A percentile compares a stretch with the other conserved stretches of the same genome.
phyloP scores from a whole-genome alignment of 2,888 invertebrate species.

The Dynastes grantii region DNA sequence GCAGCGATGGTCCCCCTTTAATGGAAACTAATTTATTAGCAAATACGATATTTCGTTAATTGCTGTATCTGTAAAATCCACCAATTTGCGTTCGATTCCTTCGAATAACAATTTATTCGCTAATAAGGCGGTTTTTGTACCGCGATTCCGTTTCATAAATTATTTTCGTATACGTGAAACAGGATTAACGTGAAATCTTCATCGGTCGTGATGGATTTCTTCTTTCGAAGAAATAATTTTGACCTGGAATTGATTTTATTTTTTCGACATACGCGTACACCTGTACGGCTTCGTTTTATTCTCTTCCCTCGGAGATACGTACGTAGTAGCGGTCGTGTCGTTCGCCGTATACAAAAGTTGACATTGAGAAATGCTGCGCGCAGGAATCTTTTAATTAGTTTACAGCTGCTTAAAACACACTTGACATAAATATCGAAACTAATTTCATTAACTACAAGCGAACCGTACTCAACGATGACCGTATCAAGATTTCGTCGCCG shows the following conservation, averaged over 20 bases:
- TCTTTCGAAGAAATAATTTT: conserved; percentile 8
- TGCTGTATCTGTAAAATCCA: too few species aligned
- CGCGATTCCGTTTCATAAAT: background rate
- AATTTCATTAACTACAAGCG: conserved; percentile 54
- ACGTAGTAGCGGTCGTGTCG: conserved; percentile 6
- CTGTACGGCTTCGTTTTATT: conserved; percentile 47
- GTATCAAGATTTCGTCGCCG: conserved; percentile 53
- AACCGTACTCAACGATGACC: conserved; percentile 24
- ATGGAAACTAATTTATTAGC: too few species aligned
- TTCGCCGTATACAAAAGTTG: conserved; percentile 33
- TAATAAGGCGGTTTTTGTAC: too few species aligned
- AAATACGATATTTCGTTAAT: too few species aligned
- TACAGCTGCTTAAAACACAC: conserved; percentile 53
- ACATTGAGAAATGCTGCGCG: conserved; percentile 43
- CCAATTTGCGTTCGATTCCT: too few species aligned
- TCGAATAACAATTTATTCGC: too few species aligned
- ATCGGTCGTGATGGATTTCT: background rate
- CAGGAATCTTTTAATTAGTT: conserved; percentile 54
- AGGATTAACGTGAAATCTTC: conserved; percentile 15
- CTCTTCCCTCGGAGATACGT: conserved; percentile 14
- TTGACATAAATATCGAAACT: conserved; percentile 54
- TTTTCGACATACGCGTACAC: conserved; percentile 16
- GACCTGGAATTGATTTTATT: conserved; percentile 12
- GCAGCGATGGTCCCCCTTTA: too few species aligned
- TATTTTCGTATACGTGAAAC: conserved; percentile 4